phyloP scores from a whole-genome alignment of 2,888 invertebrate genomes.

The Eilema sororculum region DNA sequence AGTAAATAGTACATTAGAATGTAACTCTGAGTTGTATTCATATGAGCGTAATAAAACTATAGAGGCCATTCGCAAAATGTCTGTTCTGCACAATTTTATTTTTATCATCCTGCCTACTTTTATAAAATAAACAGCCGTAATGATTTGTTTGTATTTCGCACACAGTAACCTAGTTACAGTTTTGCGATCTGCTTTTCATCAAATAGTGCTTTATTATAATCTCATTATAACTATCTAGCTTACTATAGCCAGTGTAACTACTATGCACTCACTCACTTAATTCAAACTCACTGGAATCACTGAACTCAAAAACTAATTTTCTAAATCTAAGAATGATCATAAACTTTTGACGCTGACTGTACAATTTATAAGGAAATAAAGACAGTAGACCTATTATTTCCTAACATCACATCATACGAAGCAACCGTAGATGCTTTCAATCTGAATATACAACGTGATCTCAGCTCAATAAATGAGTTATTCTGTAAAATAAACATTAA shows the following conservation, averaged over 20 bases:
- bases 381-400: not conserved
- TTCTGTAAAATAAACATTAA: slow-evolving; percentile 11
- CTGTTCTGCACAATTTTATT: slow-evolving; percentile 11
- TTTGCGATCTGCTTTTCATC: not conserved
- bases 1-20: not conserved
- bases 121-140: slow-evolving; percentile 15
- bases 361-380: not conserved
- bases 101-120: not conserved
- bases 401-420: not conserved
- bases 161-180: not conserved
- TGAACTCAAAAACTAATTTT: too few species aligned
- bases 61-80: not conserved
- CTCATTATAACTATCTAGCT: not conserved
- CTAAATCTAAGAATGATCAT: too few species aligned
- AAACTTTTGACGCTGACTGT: too few species aligned
- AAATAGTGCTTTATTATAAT: not conserved
- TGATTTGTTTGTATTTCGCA: slow-evolving; percentile 15
- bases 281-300: not conserved
- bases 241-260: not conserved
- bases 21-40: not conserved
- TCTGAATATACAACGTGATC: slow-evolving; percentile 1
- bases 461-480: not conserved
- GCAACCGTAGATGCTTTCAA: not conserved
- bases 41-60: not conserved
- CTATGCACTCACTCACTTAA: not conserved